Evolutionary conservation across 2,888 invertebrate species (phyloP).

Genomic region (Drosophila anomalata): DNA sequence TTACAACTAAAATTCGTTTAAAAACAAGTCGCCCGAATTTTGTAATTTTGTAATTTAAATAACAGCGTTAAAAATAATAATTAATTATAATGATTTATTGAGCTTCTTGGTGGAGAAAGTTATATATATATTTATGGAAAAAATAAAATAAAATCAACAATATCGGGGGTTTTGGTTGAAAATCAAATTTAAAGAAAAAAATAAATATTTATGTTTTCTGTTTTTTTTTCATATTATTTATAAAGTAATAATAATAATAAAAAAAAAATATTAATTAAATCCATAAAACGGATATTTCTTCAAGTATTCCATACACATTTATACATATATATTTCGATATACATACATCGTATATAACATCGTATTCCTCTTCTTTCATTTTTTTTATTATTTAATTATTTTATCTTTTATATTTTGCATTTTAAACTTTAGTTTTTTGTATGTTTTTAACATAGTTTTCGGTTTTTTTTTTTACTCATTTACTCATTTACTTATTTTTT

Average conservation of each 20-base stretch:
- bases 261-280: slow-evolving; percentile 40
- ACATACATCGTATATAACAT: slow-evolving; percentile 39
- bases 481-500: slow-evolving; percentile 3
- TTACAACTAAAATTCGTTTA: slow-evolving; percentile 7
- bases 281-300: slow-evolving; percentile 74
- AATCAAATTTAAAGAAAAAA: slow-evolving; percentile 6
- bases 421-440: slow-evolving; percentile 25
- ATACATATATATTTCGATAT: slow-evolving; percentile 41
- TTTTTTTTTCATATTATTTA: slow-evolving; percentile 1
- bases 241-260: slow-evolving; percentile 5
- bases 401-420: background rate
- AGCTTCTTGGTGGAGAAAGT: background rate
- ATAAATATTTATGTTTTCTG: slow-evolving; percentile 10
- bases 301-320: slow-evolving; percentile 56
- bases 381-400: background rate
- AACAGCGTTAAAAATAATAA: slow-evolving; percentile 13
- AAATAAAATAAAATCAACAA: background rate
- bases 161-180: background rate
- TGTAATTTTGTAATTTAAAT: slow-evolving; percentile 3
- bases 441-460: slow-evolving; percentile 49
- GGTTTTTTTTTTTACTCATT: background rate
- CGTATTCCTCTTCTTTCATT: slow-evolving; percentile 14
- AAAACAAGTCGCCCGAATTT: slow-evolving; percentile 12
- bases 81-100: background rate
- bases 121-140: background rate